Evolutionary conservation across 2,797 vertebrate genomes (phyloP), one percentile per base, ranked within the genome.

Genomic region (Halcyon leucocephala): DNA sequence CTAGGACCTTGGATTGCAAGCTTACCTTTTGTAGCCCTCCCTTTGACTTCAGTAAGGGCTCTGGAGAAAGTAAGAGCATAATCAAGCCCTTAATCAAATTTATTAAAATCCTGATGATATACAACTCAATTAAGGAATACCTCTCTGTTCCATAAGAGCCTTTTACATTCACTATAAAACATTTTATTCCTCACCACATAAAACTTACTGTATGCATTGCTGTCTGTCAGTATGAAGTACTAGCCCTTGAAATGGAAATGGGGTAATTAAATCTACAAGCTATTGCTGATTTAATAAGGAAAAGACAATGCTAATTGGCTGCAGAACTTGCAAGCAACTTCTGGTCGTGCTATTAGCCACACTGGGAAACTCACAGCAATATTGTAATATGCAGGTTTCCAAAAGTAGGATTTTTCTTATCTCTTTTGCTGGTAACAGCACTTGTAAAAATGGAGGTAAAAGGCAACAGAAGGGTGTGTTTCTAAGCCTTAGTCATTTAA

Each of bases 161-260:
- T 96, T 95, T 97, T 90, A 94, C 67, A n/a, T 89, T 93, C 70
- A 31, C 89, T 93, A 89, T 96, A 96, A 97, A 97, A 93, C 64
- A 86, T 93, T 90, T 89, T 76, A 52, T 92, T 91, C 73, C 80
- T 92, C 28, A 74, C 66, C 71, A 80, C 91, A 93, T 95, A 96
- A 94, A 97, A 86, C 57, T 84, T 61, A 73, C 19, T 60, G 29
- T 12, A 6, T 31, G 57, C 84, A 61, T 82, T 85, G 82, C 58
- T 0, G 0, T 62, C 66, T 86, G 85, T 90, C 92, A 91, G 22
- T 55, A 78, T 61, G 46, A 93, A 76, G 77, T 74, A 90, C 70
- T 76, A 69, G 64, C 35, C 35, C 67, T 72, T 91, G 57, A 90
- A 93, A 95, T 58, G 15, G 90, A 93, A 97, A 90, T 73, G 52